phyloP scores from a whole-genome alignment of 2,888 invertebrate genomes.

The Papilio elwesi region DNA sequence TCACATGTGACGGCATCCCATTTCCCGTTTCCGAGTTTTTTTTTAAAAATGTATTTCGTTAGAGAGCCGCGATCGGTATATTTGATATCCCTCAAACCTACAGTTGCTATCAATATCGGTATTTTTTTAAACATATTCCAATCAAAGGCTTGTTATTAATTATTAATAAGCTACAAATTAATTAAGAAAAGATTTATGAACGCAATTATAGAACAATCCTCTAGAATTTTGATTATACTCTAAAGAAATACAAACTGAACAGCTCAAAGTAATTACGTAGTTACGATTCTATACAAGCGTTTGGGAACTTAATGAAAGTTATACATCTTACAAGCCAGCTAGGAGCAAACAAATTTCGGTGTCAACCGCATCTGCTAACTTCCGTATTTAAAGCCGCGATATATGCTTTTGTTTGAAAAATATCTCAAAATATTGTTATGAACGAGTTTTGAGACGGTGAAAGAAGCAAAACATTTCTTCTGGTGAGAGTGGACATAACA shows the following conservation, averaged over 20 bases:
- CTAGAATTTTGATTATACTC: too few species aligned
- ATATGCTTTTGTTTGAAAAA: not conserved
- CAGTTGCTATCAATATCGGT: not conserved
- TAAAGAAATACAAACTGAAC: constrained; percentile 20
- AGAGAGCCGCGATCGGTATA: constrained; percentile 4
- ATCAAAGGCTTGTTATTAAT: too few species aligned
- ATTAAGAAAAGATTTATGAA: too few species aligned
- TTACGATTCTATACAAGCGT: constrained; percentile 16
- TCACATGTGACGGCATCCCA: constrained; percentile 12
- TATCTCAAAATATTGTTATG: not conserved
- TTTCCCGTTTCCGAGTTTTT: constrained; percentile 19
- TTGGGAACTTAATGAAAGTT: constrained; percentile 25
- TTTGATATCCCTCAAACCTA: not conserved
- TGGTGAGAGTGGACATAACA: too few species aligned
- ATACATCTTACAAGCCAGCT: constrained; percentile 16
- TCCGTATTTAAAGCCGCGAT: constrained; percentile 15
- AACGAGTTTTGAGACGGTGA: not conserved
- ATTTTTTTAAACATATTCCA: not conserved
- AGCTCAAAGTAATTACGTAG: constrained; percentile 23
- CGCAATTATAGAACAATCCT: too few species aligned
- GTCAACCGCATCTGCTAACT: constrained; percentile 34
- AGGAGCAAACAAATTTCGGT: constrained; percentile 27
- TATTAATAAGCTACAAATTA: too few species aligned
- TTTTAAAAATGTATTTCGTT: not conserved
- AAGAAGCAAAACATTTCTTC: too few species aligned